Percentiles rank a stretch among this genome's conserved stretches.
These are phyloP conservation scores for Lepidonotus clava DNA, from an alignment of 2,888 invertebrate species.

Conservation along the genomic window DNA sequence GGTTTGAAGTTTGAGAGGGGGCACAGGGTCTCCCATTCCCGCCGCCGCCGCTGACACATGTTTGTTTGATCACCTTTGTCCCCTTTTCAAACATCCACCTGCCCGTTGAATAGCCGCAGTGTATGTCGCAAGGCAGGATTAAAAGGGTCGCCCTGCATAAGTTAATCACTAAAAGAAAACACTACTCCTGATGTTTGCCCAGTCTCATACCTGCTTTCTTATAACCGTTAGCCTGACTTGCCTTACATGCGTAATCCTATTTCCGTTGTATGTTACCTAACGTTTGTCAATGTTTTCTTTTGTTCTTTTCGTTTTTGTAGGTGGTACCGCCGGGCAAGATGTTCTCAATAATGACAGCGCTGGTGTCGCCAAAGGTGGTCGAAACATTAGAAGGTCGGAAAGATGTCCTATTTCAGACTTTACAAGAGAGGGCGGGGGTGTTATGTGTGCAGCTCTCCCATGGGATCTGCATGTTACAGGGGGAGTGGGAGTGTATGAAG, in stretches of 20 bases:
- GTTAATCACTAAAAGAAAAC: too few species aligned
- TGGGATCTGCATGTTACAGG: conserved; percentile 62
- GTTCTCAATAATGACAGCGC: conserved; percentile 63
- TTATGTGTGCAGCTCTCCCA: conserved; percentile 60
- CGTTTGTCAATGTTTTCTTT: not conserved
- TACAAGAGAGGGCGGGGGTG: conserved; percentile 60
- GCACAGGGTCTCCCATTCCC: too few species aligned
- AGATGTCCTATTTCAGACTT: conserved; percentile 56
- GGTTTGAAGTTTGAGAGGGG: too few species aligned
- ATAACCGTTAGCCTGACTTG: too few species aligned
- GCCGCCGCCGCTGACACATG: too few species aligned
- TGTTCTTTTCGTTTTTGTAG: not conserved
- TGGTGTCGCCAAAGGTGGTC: conserved; percentile 61
- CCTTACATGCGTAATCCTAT: not conserved
- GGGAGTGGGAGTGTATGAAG: conserved; percentile 64
- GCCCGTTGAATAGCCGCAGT: too few species aligned
- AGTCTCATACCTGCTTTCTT: too few species aligned
- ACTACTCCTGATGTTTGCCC: too few species aligned
- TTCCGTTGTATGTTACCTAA: not conserved
- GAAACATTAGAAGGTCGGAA: conserved; percentile 58
- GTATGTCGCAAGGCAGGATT: too few species aligned
- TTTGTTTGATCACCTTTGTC: too few species aligned
- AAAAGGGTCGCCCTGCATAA: too few species aligned
- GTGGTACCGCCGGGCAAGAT: conserved; percentile 56
- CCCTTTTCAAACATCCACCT: too few species aligned